Conservation (phyloP, 2,797 vertebrate species). For the Rachycentron canadum region DNA sequence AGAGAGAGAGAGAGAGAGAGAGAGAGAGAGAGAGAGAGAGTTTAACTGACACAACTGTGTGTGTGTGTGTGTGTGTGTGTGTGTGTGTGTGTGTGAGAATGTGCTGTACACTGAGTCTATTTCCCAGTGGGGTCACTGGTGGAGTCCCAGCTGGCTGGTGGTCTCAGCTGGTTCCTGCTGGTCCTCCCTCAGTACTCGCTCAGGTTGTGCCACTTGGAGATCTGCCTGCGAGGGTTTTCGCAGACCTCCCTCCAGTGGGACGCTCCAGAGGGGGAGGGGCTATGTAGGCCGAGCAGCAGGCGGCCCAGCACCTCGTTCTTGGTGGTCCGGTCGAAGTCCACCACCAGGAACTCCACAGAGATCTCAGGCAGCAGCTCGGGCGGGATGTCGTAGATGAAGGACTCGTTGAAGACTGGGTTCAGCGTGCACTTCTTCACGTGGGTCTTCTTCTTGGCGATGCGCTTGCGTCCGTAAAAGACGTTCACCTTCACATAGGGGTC, state of each 20-base stretch:
- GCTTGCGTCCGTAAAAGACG: slow-evolving; percentile 94
- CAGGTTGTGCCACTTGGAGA: slow-evolving; percentile 96
- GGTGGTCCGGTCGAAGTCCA: slow-evolving; percentile 96
- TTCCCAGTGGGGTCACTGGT: slow-evolving; percentile 44
- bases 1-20: slow-evolving; percentile 46
- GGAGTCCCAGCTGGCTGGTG: slow-evolving; percentile 40
- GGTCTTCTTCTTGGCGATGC: slow-evolving; percentile 98
- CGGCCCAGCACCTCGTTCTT: slow-evolving; percentile 95
- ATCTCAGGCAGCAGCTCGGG: slow-evolving; percentile 92
- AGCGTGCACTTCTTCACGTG: slow-evolving; percentile 98
- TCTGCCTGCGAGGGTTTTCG: slow-evolving; percentile 89
- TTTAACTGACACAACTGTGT: slow-evolving; percentile 57
- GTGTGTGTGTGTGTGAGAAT: slow-evolving; percentile 28
- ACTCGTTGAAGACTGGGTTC: slow-evolving; percentile 97
- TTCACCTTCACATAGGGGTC: slow-evolving; percentile 98
- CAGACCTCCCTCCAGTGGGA: slow-evolving; percentile 95
- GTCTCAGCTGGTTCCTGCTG: slow-evolving; percentile 10
- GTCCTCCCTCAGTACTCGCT: slow-evolving; percentile 87
- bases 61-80: slow-evolving; percentile 37
- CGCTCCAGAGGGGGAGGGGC: slow-evolving; percentile 84
- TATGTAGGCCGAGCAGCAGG: slow-evolving; percentile 91
- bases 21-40: slow-evolving; percentile 38
- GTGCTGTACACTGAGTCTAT: slow-evolving; percentile 64
- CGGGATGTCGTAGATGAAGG: slow-evolving; percentile 97
- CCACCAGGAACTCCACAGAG: slow-evolving; percentile 95